A percentile compares a stretch with the other conserved stretches of the same genome.
phyloP scores from a whole-genome alignment of 2,888 invertebrate species.

The Microctonus aethiopoides region DNA sequence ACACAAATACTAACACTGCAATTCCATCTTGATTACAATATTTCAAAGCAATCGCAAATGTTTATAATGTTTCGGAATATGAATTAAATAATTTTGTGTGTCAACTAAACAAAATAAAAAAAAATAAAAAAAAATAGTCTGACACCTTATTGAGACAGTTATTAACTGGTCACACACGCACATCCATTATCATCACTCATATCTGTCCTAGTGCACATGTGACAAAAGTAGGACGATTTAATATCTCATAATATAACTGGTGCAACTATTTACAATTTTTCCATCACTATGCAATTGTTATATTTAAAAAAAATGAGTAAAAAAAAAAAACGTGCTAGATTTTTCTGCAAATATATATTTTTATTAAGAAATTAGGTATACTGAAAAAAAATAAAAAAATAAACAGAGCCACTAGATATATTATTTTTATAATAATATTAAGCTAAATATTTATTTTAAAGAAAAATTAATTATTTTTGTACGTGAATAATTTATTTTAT shows the following conservation, averaged over 20 bases:
- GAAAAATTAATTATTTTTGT: no score
- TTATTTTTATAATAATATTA: no score
- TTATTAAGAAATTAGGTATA: no score
- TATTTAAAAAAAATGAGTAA: no score
- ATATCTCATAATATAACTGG: slow-evolving; percentile 45
- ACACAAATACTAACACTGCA: not conserved
- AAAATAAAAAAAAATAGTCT: not conserved
- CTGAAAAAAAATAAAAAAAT: no score
- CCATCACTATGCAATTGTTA: not conserved
- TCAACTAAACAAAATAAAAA: not conserved
- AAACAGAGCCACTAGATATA: no score
- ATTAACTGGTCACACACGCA: slow-evolving; percentile 3
- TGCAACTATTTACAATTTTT: slow-evolving; percentile 36
- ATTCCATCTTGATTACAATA: not conserved
- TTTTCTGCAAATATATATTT: no score
- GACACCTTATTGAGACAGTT: not conserved
- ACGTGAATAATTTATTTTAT: no score
- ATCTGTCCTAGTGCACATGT: slow-evolving; percentile 30
- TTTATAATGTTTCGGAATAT: not conserved
- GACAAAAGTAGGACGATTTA: slow-evolving; percentile 53
- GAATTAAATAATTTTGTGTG: not conserved
- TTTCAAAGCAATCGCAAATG: not conserved
- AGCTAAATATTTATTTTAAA: no score
- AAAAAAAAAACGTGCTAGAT: slow-evolving; percentile 29
- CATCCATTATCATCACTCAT: slow-evolving; percentile 16